Conservation (phyloP, 1,140 invertebrate genomes). For the Drosophila lowei region DNA sequence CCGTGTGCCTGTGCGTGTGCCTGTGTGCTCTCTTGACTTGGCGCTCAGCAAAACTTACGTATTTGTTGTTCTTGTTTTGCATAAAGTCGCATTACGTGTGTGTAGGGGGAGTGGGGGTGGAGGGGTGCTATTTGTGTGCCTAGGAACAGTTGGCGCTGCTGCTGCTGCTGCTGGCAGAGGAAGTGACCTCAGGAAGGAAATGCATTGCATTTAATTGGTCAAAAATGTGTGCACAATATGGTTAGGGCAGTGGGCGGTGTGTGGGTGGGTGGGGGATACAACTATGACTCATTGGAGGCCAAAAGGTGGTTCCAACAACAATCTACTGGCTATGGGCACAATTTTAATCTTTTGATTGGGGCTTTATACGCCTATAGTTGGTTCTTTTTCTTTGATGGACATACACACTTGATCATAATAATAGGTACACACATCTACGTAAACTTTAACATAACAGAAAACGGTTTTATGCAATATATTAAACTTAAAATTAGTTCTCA, state of each 20-base stretch:
- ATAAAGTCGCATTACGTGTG: slow-evolving; percentile 41
- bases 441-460: too few species aligned
- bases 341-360: too few species aligned
- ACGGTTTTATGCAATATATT: too few species aligned
- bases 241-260: slow-evolving; percentile 17
- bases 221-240: slow-evolving; percentile 45
- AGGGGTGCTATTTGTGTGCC: slow-evolving; percentile 38
- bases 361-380: too few species aligned
- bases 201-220: slow-evolving; percentile 73
- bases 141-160: slow-evolving; percentile 39
- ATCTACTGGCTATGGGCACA: too few species aligned
- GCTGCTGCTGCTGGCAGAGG: slow-evolving; percentile 26
- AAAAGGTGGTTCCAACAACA: too few species aligned
- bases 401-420: too few species aligned
- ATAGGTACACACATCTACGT: too few species aligned
- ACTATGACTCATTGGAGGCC: slow-evolving; percentile 5
- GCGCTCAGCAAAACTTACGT: slow-evolving; percentile 59
- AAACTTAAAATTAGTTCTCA: too few species aligned
- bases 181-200: slow-evolving; percentile 76
- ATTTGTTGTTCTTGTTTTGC: slow-evolving; percentile 41
- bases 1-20: background rate
- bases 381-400: too few species aligned
- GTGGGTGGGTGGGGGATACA: background rate
- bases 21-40: slow-evolving; percentile 51
- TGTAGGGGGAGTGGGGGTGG: background rate